These are phyloP conservation scores for Cacatua alba DNA, from an alignment of 2,113 vertebrate species.

Conservation along the genomic window DNA sequence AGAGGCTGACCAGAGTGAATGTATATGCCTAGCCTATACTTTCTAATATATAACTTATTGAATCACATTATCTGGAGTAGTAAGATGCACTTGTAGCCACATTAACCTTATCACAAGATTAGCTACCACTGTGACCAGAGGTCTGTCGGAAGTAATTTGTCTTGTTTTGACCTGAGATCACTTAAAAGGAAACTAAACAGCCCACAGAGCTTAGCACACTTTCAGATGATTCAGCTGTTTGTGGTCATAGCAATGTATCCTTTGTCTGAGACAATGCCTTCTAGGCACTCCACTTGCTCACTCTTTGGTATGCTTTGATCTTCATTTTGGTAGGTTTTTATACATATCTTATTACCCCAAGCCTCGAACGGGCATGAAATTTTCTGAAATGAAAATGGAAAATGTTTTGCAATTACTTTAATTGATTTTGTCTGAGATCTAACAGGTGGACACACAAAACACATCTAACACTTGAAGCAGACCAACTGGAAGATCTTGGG, in stretches of 20 bases:
- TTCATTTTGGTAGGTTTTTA: neutral
- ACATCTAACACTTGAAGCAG: neutral
- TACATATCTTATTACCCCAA: neutral
- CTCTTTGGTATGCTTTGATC: neutral
- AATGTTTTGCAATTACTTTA: neutral
- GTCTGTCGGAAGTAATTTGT: neutral
- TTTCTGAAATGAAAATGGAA: slow-evolving; percentile 10
- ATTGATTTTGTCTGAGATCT: neutral
- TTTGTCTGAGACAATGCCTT: neutral
- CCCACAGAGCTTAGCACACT: neutral
- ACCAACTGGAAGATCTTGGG: neutral
- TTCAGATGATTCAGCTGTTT: neutral
- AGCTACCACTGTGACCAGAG: neutral
- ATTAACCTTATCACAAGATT: neutral
- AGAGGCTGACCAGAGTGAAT: neutral
- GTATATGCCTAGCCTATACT: neutral
- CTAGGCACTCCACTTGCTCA: neutral
- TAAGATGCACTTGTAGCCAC: neutral
- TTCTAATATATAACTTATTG: neutral
- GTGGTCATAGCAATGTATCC: neutral
- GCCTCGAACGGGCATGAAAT: neutral
- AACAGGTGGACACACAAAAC: neutral
- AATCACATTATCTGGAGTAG: neutral
- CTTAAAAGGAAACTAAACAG: slow-evolving; percentile 1
- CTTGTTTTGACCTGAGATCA: neutral